Evolutionary conservation across 2,113 vertebrate genomes (phyloP), one percentile per base, ranked within the genome.

Genomic region (Scomber japonicus): DNA sequence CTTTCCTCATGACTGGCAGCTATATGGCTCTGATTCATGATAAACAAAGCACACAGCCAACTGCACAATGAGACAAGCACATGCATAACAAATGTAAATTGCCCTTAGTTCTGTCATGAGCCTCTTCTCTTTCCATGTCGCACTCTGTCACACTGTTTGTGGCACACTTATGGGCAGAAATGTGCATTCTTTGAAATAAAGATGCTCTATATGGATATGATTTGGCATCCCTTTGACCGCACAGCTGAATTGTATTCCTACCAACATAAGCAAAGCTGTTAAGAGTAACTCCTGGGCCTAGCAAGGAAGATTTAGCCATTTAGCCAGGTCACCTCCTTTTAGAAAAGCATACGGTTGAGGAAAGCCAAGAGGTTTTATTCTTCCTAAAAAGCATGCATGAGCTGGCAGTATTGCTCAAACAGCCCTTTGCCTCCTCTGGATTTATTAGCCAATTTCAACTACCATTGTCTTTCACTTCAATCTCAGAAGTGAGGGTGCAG

Each of bases 381-480:
- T 83, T 82, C 81, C 73, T 95, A 96, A 96, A 96, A 96, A 96
- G 85, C 86, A 96, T 93, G 94, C 95, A 97, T 88, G 90, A 92
- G 89, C 84, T 88, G 95, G 95, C 95, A 89, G 93, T 78, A 92
- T 93, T 94, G 94, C 96, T 97, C 94, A 90, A 94, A 96, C 94
- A 95, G 96, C 95, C 96, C 81, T 93, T 91, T 89, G 70, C 88
- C 89, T 89, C 73, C 84, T 73, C 96, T 94, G 97, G 97, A 99
- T 99, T 98, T 98, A 99, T 99, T 97, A 98, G 96, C 95, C 97
- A 98, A 98, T 98, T 98, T 97, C 97, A 96, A 97, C 96, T 96
- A 98, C 96, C 96, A 97, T 97, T 97, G 97, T 99, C 97, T 98
- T 97, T 97, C 96, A 96, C 97, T 97, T 97, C 96, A 95, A 96